These are phyloP conservation scores for Protonibea diacanthus DNA, from an alignment of 2,797 vertebrate species.

Conservation along the genomic window DNA sequence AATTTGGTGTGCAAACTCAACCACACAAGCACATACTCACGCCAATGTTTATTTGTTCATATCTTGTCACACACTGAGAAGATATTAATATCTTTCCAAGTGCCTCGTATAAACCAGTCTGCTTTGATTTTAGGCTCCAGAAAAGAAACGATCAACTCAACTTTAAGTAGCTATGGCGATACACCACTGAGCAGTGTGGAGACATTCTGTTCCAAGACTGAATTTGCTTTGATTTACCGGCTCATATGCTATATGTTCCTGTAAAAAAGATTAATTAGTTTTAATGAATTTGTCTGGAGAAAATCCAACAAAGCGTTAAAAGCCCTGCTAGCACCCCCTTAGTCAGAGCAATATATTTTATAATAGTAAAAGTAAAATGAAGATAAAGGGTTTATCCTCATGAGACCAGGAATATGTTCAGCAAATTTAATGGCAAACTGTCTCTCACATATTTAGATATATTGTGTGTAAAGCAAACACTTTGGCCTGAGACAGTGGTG, in stretches of 20 bases:
- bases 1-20: conserved; percentile 21
- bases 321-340: not conserved
- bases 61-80: conserved; percentile 24
- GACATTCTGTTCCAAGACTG: conserved; percentile 29
- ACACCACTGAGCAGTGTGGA: not conserved
- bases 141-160: conserved; percentile 35
- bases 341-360: not conserved
- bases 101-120: conserved; percentile 4
- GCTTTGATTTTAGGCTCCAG: conserved; percentile 17
- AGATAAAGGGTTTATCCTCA: not conserved
- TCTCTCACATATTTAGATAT: not conserved
- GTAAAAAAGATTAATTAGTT: not conserved
- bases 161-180: conserved; percentile 3
- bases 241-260: conserved; percentile 3
- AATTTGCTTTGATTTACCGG: conserved; percentile 40
- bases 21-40: conserved; percentile 1
- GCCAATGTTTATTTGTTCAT: conserved; percentile 20
- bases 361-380: not conserved
- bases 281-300: conserved; percentile 13
- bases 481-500: not conserved
- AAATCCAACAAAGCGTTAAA: conserved; percentile 15
- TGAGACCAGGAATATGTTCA: not conserved
- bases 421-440: not conserved
- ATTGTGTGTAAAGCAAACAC: not conserved
- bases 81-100: conserved; percentile 34